A percentile compares a stretch with the other conserved stretches of the same genome.
These are phyloP conservation scores for Chlorodrepanis virens DNA, from an alignment of 2,113 vertebrate genomes.

Conservation along the genomic window DNA sequence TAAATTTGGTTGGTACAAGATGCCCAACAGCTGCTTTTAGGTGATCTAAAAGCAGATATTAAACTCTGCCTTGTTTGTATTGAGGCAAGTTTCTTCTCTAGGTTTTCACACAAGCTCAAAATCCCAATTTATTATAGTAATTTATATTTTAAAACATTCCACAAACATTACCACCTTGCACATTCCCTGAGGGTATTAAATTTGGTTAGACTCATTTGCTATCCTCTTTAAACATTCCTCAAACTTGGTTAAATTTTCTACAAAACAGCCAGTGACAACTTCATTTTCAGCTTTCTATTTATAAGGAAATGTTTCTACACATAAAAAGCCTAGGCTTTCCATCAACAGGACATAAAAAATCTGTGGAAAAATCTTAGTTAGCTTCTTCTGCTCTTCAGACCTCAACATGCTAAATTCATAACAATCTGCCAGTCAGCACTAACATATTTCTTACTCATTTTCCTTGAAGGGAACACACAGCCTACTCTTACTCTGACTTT, in stretches of 20 bases:
- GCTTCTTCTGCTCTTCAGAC: neutral
- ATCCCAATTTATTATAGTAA: neutral
- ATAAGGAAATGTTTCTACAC: neutral
- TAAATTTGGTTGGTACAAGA: neutral
- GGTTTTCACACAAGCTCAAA: neutral
- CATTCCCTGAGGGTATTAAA: conserved; percentile 11
- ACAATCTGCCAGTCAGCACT: neutral
- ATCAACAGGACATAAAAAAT: neutral
- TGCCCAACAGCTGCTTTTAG: neutral
- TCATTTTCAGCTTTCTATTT: conserved; percentile 26
- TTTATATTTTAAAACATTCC: neutral
- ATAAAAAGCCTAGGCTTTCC: neutral
- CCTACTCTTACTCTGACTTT: neutral
- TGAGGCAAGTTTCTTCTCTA: neutral
- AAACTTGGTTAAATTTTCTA: conserved; percentile 37
- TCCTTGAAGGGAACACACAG: neutral
- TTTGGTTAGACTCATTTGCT: neutral
- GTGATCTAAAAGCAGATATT: neutral
- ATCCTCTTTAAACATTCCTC: neutral
- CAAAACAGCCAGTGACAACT: neutral
- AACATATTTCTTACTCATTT: conserved; percentile 8
- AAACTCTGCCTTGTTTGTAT: neutral
- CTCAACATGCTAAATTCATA: neutral
- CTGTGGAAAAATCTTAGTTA: neutral
- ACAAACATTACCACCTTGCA: neutral